These are phyloP conservation scores for Crotalus tigris DNA, from an alignment of 2,113 vertebrate genomes.

Conservation along the genomic window DNA sequence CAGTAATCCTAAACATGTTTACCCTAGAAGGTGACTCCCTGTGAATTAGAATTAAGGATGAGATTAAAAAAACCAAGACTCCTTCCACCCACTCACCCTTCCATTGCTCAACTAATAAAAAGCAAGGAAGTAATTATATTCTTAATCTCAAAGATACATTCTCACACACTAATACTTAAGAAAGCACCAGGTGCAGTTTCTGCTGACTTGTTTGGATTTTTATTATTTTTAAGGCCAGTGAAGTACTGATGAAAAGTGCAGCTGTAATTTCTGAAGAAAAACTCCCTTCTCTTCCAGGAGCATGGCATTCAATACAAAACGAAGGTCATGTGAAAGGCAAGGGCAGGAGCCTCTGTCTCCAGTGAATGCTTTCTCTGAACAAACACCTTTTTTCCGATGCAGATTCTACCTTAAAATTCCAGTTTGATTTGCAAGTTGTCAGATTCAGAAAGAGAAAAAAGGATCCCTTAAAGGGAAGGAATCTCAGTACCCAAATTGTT, in stretches of 20 bases:
- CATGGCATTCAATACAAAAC: constrained; percentile 38
- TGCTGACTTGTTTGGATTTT: not conserved
- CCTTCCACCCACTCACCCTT: not conserved
- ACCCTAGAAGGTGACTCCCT: not conserved
- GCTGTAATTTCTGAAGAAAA: constrained; percentile 29
- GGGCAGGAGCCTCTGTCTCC: constrained; percentile 23
- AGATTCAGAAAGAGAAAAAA: constrained; percentile 18
- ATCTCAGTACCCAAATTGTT: constrained; percentile 16
- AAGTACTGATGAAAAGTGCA: constrained; percentile 11
- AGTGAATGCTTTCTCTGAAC: constrained; percentile 36
- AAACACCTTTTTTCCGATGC: not conserved
- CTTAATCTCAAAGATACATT: not conserved
- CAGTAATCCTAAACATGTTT: not conserved
- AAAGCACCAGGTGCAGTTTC: constrained; percentile 23
- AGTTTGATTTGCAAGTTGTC: constrained; percentile 13
- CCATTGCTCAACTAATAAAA: not conserved
- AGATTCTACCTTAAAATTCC: constrained; percentile 33
- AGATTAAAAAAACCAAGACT: not conserved
- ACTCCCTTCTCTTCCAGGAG: constrained; percentile 30
- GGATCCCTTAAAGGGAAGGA: constrained; percentile 29
- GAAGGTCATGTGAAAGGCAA: constrained; percentile 52
- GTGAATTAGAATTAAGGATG: not conserved
- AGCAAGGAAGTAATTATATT: constrained; percentile 1
- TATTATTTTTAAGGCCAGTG: constrained; percentile 8
- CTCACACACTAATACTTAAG: constrained; percentile 10